A percentile compares a stretch with the other conserved stretches of the same genome.
Conservation (phyloP, 2,888 invertebrate genomes). For the Caenorhabditis parvicauda region DNA sequence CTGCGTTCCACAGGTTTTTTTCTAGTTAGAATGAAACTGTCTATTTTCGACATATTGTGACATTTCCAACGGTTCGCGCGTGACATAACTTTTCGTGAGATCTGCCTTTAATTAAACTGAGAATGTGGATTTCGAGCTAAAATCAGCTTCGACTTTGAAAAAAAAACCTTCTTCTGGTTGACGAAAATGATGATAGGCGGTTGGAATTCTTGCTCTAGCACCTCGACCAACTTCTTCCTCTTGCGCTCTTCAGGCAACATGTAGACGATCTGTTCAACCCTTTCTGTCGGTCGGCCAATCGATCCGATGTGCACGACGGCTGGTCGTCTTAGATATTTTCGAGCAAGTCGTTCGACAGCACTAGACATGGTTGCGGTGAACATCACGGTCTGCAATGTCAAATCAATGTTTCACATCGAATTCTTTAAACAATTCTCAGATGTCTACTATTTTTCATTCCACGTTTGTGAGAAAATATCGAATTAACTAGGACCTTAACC, state of each 20-base stretch:
- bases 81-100: not conserved
- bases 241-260: slow-evolving; percentile 94
- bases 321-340: slow-evolving; percentile 88
- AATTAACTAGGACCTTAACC: too few relatives aligned
- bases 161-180: slow-evolving; percentile 85
- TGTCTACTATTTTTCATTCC: too few relatives aligned
- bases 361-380: slow-evolving; percentile 99
- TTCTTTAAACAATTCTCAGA: too few relatives aligned
- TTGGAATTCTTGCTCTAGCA: slow-evolving; percentile 83
- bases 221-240: slow-evolving; percentile 86
- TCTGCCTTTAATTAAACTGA: too few relatives aligned
- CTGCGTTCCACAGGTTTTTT: too few relatives aligned
- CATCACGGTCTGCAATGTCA: slow-evolving; percentile 86
- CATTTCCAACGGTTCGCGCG: too few relatives aligned
- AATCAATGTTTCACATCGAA: too few relatives aligned
- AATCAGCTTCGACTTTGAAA: not conserved
- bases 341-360: slow-evolving; percentile 90
- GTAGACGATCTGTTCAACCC: slow-evolving; percentile 87
- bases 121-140: not conserved
- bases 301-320: slow-evolving; percentile 97
- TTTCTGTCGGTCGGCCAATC: slow-evolving; percentile 91
- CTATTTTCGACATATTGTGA: too few relatives aligned
- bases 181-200: slow-evolving; percentile 99
- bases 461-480: too few relatives aligned
- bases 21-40: too few relatives aligned